Percentiles rank a stretch among this genome's conserved stretches.
These are phyloP conservation scores for Melanaphis sacchari DNA, from an alignment of 1,140 invertebrate genomes.

Conservation along the genomic window DNA sequence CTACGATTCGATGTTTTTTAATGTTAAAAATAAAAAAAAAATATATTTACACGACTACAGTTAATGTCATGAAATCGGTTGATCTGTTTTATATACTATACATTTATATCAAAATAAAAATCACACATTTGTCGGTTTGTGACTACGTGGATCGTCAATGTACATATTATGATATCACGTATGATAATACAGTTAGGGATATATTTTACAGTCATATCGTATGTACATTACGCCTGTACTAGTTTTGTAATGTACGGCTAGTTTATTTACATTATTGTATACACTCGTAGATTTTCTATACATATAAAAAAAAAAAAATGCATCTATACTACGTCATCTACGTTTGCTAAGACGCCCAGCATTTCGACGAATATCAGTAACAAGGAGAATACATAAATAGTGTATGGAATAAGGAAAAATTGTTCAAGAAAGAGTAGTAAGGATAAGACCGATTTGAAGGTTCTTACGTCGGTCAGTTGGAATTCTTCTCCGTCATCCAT, in stretches of 20 bases:
- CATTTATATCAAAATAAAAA: neutral
- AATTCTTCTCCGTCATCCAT: conserved; percentile 98
- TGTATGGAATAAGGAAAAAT: neutral
- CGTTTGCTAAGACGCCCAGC: conserved; percentile 1
- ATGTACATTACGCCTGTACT: conserved; percentile 26
- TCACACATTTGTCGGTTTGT: neutral
- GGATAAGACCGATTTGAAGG: conserved; percentile 52
- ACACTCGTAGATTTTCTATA: neutral
- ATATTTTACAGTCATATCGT: neutral
- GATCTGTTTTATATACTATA: neutral
- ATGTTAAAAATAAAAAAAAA: conserved; percentile 39
- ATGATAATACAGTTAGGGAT: neutral
- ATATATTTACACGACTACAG: conserved; percentile 28
- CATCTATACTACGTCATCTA: conserved; percentile 45
- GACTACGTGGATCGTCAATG: neutral
- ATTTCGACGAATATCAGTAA: neutral
- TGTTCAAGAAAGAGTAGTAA: neutral
- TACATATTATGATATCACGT: neutral
- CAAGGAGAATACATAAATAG: neutral
- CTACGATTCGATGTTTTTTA: neutral
- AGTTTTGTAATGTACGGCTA: conserved; percentile 40
- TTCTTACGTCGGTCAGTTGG: conserved; percentile 89
- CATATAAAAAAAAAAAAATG: conserved; percentile 35
- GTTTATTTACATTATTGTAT: conserved; percentile 25
- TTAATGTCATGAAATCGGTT: conserved; percentile 27